Percentiles rank a stretch among this genome's conserved stretches.
These are phyloP conservation scores for Cepaea hortensis DNA, from an alignment of 2,888 invertebrate genomes.

Conservation along the genomic window DNA sequence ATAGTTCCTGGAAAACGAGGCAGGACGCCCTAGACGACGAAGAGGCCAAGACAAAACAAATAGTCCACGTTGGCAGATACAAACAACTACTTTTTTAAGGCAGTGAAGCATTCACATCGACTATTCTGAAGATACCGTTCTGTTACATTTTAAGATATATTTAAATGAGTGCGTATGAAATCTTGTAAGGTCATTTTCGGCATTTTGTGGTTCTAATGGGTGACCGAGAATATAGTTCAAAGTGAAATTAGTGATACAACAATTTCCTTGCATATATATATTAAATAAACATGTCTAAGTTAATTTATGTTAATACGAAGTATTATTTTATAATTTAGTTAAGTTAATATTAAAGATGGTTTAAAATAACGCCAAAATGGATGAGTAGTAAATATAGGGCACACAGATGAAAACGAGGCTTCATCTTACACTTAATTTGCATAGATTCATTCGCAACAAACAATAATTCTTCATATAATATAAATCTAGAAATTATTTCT, in stretches of 20 bases:
- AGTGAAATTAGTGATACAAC: neutral
- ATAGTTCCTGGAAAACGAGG: too few species aligned
- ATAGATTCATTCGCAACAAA: conserved; percentile 34
- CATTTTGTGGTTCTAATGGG: neutral
- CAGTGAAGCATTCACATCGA: too few species aligned
- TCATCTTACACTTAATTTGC: conserved; percentile 34
- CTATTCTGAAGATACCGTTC: too few species aligned
- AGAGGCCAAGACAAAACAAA: too few species aligned
- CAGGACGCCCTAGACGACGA: too few species aligned
- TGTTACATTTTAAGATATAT: too few species aligned
- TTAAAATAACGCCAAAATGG: too few species aligned
- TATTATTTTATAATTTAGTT: neutral
- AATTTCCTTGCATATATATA: neutral
- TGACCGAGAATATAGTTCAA: neutral
- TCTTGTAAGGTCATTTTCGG: neutral
- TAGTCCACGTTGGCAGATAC: too few species aligned
- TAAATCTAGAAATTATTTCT: neutral
- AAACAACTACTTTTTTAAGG: too few species aligned
- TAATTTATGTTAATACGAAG: neutral
- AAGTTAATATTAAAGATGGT: neutral
- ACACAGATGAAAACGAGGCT: conserved; percentile 35
- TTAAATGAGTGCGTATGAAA: neutral
- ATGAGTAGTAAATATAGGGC: conserved; percentile 14
- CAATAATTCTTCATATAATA: neutral
- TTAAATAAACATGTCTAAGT: neutral